Evolutionary conservation across 2,888 invertebrate species (phyloP).

Genomic region (Pelosia muscerda): DNA sequence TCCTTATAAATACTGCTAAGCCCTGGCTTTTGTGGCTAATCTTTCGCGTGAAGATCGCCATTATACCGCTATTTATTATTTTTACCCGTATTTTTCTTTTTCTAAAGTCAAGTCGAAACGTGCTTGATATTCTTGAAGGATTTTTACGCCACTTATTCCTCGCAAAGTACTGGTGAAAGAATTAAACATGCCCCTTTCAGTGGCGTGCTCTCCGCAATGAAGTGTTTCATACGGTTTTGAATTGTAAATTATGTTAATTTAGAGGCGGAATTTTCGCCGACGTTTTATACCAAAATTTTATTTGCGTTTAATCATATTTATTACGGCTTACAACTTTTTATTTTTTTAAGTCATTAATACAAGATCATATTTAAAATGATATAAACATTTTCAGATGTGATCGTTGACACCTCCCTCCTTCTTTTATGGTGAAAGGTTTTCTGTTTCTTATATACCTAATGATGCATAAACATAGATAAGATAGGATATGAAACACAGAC

Average conservation of each 20-base stretch:
- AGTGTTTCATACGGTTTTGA: conserved; percentile 77
- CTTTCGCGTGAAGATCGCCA: conserved; percentile 85
- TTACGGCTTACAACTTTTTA: conserved; percentile 38
- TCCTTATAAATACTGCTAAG: conserved; percentile 86
- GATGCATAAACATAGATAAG: not conserved
- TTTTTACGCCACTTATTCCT: conserved; percentile 65
- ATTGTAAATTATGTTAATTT: conserved; percentile 79
- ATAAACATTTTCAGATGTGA: conserved; percentile 1
- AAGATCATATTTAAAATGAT: conserved; percentile 8
- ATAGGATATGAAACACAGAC: not conserved
- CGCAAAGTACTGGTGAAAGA: conserved; percentile 68
- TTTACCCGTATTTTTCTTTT: conserved; percentile 78
- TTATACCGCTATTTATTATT: conserved; percentile 86
- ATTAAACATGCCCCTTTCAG: conserved; percentile 76
- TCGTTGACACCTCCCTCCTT: not conserved
- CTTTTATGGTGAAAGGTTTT: not conserved
- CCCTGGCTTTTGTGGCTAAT: conserved; percentile 85
- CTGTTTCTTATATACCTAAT: not conserved
- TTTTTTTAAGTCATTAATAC: conserved; percentile 29
- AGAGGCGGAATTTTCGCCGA: conserved; percentile 60
- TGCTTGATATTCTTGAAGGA: conserved; percentile 73
- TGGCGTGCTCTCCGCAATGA: conserved; percentile 70
- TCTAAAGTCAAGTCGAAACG: conserved; percentile 77
- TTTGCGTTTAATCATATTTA: conserved; percentile 53
- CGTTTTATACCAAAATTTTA: conserved; percentile 55